These are phyloP conservation scores for Himalopsyche japonica DNA, from an alignment of 2,888 invertebrate genomes.

Conservation along the genomic window DNA sequence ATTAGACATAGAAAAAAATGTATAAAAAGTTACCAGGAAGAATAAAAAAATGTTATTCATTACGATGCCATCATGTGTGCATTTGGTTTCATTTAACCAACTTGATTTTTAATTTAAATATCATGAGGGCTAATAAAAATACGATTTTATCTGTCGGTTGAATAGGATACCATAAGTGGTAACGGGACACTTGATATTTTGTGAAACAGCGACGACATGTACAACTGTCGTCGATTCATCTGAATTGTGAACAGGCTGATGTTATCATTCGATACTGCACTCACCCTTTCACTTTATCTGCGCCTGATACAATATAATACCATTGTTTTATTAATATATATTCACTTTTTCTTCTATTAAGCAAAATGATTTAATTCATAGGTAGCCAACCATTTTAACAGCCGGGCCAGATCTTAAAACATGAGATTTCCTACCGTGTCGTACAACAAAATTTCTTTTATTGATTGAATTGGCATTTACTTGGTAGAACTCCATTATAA, in stretches of 20 bases:
- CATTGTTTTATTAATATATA: neutral
- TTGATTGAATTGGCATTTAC: too few relatives aligned
- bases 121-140: neutral
- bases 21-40: neutral
- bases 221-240: slow-evolving; percentile 30
- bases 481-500: too few relatives aligned
- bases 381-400: too few relatives aligned
- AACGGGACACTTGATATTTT: slow-evolving; percentile 21
- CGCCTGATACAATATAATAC: neutral
- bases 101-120: neutral
- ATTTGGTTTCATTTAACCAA: neutral
- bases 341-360: too few relatives aligned
- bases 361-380: too few relatives aligned
- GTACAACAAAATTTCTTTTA: too few relatives aligned
- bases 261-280: neutral
- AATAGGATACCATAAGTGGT: slow-evolving; percentile 17
- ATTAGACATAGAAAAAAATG: too few relatives aligned
- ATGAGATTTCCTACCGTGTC: too few relatives aligned
- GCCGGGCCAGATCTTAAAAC: too few relatives aligned
- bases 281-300: slow-evolving; percentile 7
- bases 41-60: neutral
- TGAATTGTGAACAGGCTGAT: slow-evolving; percentile 18
- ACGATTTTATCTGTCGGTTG: slow-evolving; percentile 14
- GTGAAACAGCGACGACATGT: slow-evolving; percentile 21
- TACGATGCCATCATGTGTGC: neutral